These are phyloP conservation scores for Serrognathus titanus DNA, from an alignment of 2,888 invertebrate species.

Conservation along the genomic window DNA sequence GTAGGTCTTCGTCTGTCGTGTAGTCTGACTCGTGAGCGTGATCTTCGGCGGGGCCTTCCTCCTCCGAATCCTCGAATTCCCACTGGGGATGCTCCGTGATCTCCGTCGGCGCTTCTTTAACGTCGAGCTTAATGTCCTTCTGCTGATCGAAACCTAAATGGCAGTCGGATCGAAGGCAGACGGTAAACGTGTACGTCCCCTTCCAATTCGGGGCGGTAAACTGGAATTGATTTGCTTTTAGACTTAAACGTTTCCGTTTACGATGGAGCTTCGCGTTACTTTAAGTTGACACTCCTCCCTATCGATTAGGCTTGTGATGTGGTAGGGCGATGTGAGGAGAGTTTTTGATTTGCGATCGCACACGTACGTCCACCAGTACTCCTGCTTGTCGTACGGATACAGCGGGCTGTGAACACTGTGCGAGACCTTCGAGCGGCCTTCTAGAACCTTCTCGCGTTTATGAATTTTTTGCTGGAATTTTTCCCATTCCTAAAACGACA, in stretches of 20 bases:
- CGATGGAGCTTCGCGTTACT: conserved; percentile 30
- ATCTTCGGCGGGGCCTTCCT: conserved; percentile 58
- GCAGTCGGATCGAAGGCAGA: conserved; percentile 93
- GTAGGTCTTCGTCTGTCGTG: conserved; percentile 65
- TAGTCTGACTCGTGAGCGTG: conserved; percentile 66
- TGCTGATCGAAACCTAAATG: conserved; percentile 96
- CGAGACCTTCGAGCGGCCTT: conserved; percentile 90
- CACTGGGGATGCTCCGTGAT: conserved; percentile 95
- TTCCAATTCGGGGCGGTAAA: conserved; percentile 96
- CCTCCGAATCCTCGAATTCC: conserved; percentile 91
- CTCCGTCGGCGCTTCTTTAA: conserved; percentile 90
- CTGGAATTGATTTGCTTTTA: conserved; percentile 30
- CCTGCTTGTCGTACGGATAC: conserved; percentile 94
- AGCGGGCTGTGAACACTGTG: conserved; percentile 97
- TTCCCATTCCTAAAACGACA: conserved; percentile 71
- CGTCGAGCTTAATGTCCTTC: conserved; percentile 94
- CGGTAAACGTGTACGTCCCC: conserved; percentile 87
- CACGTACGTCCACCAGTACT: conserved; percentile 99
- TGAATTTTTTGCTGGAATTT: conserved; percentile 84
- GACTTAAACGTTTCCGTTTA: neutral
- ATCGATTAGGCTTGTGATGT: conserved; percentile 88
- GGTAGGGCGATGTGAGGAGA: conserved; percentile 87
- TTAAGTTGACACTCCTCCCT: conserved; percentile 90
- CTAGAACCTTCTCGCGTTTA: conserved; percentile 81
- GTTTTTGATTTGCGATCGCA: conserved; percentile 92